phyloP scores from a whole-genome alignment of 2,888 invertebrate genomes.

The Biston betularia region DNA sequence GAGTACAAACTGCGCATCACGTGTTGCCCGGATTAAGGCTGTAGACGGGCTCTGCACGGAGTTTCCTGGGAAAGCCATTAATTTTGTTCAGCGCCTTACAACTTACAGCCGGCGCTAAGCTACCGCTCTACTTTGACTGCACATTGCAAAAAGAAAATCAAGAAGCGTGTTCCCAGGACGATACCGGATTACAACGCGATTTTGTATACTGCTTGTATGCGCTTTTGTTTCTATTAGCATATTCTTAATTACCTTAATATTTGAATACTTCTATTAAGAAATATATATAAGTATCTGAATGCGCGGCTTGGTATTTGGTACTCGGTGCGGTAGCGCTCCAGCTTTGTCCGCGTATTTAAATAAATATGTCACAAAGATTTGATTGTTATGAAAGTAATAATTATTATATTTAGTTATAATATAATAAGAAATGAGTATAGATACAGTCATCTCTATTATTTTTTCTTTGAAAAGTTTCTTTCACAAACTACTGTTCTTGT shows the following conservation, averaged over 20 bases:
- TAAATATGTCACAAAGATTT: too few relatives aligned
- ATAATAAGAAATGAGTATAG: too few relatives aligned
- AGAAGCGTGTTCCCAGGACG: conserved; percentile 49
- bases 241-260: too few relatives aligned
- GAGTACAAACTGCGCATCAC: conserved; percentile 57
- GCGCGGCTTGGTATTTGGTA: too few relatives aligned
- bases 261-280: too few relatives aligned
- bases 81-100: conserved; percentile 74
- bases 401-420: too few relatives aligned
- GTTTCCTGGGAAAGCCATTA: conserved; percentile 64
- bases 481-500: neutral
- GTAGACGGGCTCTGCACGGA: conserved; percentile 57
- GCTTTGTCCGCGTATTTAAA: too few relatives aligned
- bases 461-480: too few relatives aligned
- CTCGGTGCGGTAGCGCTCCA: too few relatives aligned
- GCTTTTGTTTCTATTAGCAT: neutral
- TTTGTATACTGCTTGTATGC: conserved; percentile 41
- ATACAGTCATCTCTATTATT: neutral
- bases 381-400: too few relatives aligned
- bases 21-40: conserved; percentile 63
- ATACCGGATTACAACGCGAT: conserved; percentile 61
- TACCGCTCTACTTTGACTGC: conserved; percentile 58
- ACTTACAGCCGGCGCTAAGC: conserved; percentile 66
- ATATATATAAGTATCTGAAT: too few relatives aligned
- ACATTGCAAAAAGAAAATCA: conserved; percentile 64